Evolutionary conservation across 1,140 invertebrate species (phyloP), one percentile per base, ranked within the genome.

Genomic region (Leguminivora glycinivorella): DNA sequence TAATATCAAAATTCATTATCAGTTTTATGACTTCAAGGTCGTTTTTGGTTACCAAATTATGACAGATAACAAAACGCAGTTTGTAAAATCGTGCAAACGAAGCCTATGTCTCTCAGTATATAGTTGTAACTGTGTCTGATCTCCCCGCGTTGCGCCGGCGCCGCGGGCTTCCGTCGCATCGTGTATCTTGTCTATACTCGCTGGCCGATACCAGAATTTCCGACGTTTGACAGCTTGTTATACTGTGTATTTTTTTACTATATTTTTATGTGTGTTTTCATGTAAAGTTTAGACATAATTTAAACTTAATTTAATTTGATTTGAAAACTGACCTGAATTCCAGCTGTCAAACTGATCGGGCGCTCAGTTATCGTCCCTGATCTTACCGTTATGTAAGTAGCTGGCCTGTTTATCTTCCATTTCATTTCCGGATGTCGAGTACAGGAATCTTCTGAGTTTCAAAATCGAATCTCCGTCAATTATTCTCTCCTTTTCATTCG

Each of bases 331-430:
- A n/a, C n/a, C n/a, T n/a, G 40, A 43, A 10, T 17, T 17, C 3
- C 25, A 29, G 56, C 58, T 63, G 58, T 63, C 58, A 52, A 19
- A 52, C n/a, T 22, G 47, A 22, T 52, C 7, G 47, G 19, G 5
- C 22, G 19, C 22, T 6, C 19, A 52, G 47, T 52, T 52, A 52
- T 22, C 19, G 19, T 63, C 58, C 56, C 17, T 58, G 56, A 58
- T 58, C 25, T 29, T 31, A 7, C 22, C 26, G 1, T n/a, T 26
- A 17, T 63, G 58, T 29, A 7, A 63, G 58, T 63, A 63, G 58
- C 26, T 34, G 58, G 58, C 58, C 14, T 63, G 26, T 60, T 60
- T 52, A 22, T 52, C 58, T 29, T 63, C 58, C 58, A 63, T 63
- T 31, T 29, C 5, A 29, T 63, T 63, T 63, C 4, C 4, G 12